Evolutionary conservation across 2,113 vertebrate species (phyloP), one percentile per base, ranked within the genome.

Genomic region (Lamprologus sp.): DNA sequence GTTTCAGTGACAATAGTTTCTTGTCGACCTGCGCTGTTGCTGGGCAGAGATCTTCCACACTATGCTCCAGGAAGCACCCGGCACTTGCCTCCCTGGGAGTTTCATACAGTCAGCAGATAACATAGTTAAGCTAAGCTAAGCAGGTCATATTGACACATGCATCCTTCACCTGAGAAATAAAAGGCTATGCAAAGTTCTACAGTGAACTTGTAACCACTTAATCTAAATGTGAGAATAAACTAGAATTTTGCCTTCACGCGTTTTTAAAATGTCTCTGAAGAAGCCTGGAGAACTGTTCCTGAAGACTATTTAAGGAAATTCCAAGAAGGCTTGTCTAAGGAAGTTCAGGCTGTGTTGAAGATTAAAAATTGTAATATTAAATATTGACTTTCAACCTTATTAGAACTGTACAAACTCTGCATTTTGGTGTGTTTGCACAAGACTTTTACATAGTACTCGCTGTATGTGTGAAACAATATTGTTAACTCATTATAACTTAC

Each of bases 231-330:
- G 17, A 65, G 10, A 65, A n/a, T 65, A 65, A 65, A 65, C 6
- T 65, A 2, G 60, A 65, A n/a, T 35, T 35, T 65, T 65, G 0
- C 31, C 60, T 35, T 63, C 3, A 35, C 0, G 1, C 0, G 0
- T 37, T n/a, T 65, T 65, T 37, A 65, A 37, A 37, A 21, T 68
- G 19, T 68, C 63, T 21, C 31, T 13, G 17, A 65, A 65, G 31
- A 65, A 37, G 17, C 60, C 60, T n/a, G 17, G 17, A 65, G 17
- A 65, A 12, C 60, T 65, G 60, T 7, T 65, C 10, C 60, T 65
- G 60, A 35, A 65, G 15, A 60, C 8, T 35, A 1, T 63, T 65
- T n/a, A 65, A 65, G 6, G 3, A 65, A 65, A 12, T 37, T 65
- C 31, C 31, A 37, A 65, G 60, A 65, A 65, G 1, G 3, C 10